Conservation (phyloP, 2,113 vertebrate species). For the Poecile atricapillus region DNA sequence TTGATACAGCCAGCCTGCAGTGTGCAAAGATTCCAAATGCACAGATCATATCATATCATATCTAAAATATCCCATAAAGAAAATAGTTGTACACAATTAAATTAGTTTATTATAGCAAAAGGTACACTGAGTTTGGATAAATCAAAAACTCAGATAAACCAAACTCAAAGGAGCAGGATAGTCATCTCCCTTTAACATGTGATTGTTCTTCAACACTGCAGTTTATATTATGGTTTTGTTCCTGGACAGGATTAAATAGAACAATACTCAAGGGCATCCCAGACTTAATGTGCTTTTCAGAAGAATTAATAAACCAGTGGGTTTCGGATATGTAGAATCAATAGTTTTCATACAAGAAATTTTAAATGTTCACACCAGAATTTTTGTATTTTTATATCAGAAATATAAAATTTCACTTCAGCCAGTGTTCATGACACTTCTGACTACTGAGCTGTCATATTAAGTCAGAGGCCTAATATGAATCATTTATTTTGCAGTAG, state of each 20-base stretch:
- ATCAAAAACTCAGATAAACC: neutral
- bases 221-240: neutral
- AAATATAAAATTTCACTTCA: neutral
- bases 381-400: neutral
- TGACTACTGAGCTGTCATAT: neutral
- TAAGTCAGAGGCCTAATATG: neutral
- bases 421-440: neutral
- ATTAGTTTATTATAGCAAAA: neutral
- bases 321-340: neutral
- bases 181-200: neutral
- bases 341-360: neutral
- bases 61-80: neutral
- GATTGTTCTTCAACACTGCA: neutral
- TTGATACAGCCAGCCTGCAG: neutral
- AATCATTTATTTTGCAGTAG: neutral
- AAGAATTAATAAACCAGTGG: neutral
- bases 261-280: neutral
- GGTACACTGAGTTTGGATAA: neutral
- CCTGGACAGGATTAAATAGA: neutral
- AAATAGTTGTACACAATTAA: neutral
- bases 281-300: neutral
- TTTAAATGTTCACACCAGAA: neutral
- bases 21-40: neutral
- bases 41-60: neutral
- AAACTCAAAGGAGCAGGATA: neutral